Evolutionary conservation across 2,797 vertebrate species (phyloP).

Genomic region (Urosaurus nigricauda): DNA sequence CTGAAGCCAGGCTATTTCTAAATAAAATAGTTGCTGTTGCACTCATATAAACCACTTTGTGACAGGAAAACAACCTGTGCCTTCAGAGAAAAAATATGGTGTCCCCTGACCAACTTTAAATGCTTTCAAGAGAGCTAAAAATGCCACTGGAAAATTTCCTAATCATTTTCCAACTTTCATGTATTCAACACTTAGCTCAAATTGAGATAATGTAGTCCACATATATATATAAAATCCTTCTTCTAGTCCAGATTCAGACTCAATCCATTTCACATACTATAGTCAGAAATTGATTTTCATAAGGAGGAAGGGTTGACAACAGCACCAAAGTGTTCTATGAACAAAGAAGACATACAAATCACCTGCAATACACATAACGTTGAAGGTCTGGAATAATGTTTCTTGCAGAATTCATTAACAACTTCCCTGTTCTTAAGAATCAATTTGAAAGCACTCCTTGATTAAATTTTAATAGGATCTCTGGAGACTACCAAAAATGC

Average conservation of each 20-base stretch:
- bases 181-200: neutral
- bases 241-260: neutral
- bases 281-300: neutral
- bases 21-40: neutral
- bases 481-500: neutral
- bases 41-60: neutral
- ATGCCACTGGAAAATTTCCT: neutral
- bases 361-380: neutral
- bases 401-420: neutral
- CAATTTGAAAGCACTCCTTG: neutral
- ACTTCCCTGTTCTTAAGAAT: neutral
- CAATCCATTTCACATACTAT: neutral
- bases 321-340: neutral
- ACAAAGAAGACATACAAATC: too few species aligned
- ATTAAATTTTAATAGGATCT: constrained; percentile 10
- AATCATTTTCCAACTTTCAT: neutral
- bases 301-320: neutral
- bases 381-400: neutral
- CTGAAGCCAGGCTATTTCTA: neutral
- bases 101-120: neutral
- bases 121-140: neutral
- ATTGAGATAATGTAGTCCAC: neutral
- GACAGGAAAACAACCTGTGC: neutral
- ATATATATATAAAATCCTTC: neutral
- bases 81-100: neutral